Conservation (phyloP, 2,113 vertebrate genomes). For the Nestor notabilis region DNA sequence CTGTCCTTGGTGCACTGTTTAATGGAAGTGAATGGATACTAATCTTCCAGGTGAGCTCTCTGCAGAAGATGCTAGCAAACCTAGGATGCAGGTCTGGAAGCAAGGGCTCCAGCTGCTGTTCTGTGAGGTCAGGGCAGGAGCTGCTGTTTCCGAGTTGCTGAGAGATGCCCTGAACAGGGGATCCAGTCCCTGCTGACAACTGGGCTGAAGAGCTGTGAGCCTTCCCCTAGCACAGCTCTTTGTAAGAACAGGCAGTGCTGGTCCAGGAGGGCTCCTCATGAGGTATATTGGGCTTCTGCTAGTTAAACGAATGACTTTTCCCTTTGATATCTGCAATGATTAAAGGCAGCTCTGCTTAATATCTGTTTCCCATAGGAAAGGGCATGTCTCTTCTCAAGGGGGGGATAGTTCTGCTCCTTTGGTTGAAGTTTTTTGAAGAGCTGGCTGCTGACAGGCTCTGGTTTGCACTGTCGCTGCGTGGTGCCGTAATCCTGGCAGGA, state of each 20-base stretch:
- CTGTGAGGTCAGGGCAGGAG: neutral
- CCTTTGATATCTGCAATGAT: neutral
- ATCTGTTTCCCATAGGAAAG: neutral
- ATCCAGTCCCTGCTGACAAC: neutral
- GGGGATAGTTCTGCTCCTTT: neutral
- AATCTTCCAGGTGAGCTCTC: neutral
- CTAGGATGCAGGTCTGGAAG: neutral
- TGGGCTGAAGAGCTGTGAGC: neutral
- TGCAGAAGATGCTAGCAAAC: neutral
- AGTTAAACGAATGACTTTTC: neutral
- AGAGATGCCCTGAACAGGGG: neutral
- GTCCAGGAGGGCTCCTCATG: fast-evolving
- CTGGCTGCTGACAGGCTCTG: neutral
- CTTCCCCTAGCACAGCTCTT: neutral
- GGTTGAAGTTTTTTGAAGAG: neutral
- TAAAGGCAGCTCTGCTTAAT: neutral
- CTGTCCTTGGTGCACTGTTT: neutral
- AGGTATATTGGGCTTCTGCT: neutral
- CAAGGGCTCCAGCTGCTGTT: neutral
- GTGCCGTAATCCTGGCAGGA: neutral
- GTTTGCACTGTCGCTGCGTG: neutral
- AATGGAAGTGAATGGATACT: neutral
- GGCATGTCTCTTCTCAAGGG: neutral
- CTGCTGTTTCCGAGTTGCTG: neutral
- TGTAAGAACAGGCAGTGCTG: neutral